Evolutionary conservation across 2,888 invertebrate genomes (phyloP).

Genomic region (Dryobotodes eremita): DNA sequence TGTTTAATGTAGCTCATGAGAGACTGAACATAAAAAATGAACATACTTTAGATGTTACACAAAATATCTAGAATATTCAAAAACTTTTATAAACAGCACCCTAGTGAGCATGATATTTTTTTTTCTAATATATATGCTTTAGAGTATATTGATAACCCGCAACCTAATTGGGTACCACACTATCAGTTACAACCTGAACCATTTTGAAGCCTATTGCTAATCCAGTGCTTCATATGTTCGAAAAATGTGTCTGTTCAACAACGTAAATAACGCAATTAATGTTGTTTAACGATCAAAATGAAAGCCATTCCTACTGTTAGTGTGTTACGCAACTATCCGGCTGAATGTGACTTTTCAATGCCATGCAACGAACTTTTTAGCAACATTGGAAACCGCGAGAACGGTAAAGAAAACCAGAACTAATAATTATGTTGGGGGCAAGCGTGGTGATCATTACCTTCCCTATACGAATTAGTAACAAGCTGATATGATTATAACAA

Average conservation of each 20-base stretch:
- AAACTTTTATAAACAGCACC: neutral
- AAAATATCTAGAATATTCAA: neutral
- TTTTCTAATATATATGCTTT: neutral
- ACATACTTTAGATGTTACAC: neutral
- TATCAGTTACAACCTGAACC: too few species aligned
- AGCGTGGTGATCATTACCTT: neutral
- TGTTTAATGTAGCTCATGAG: constrained; percentile 1
- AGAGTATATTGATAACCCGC: neutral
- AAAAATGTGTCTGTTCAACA: too few species aligned
- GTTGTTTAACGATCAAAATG: too few species aligned
- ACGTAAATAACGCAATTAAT: too few species aligned
- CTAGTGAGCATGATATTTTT: neutral
- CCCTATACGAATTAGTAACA: neutral
- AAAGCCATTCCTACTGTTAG: too few species aligned
- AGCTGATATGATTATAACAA: neutral
- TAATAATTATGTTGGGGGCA: too few species aligned
- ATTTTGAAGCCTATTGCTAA: too few species aligned
- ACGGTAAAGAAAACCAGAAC: neutral
- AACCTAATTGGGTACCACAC: too few species aligned
- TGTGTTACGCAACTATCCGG: neutral
- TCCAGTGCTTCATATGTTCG: too few species aligned
- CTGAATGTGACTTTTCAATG: neutral
- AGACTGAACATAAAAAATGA: neutral
- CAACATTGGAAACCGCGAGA: neutral
- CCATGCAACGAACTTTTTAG: neutral